Percentiles rank a stretch among this genome's conserved stretches.
Evolutionary conservation across 2,888 invertebrate genomes (phyloP).

Genomic region (Adelphocoris suturalis): DNA sequence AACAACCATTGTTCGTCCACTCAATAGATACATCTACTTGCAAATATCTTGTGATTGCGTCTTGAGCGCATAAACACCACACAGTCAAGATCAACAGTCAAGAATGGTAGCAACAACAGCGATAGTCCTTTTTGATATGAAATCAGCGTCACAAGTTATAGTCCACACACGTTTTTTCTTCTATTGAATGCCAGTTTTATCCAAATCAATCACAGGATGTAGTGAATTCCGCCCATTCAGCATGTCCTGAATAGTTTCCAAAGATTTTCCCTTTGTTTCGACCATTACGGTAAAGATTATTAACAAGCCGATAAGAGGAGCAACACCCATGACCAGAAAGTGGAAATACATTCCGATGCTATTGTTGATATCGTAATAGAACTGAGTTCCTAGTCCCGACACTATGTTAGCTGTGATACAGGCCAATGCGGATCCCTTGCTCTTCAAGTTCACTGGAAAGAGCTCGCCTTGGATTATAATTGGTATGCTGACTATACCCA

Average conservation of each 20-base stretch:
- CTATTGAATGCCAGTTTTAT: too few relatives aligned
- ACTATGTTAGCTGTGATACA: constrained; percentile 81
- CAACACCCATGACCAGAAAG: constrained; percentile 83
- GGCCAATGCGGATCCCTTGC: constrained; percentile 81
- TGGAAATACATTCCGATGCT: constrained; percentile 84
- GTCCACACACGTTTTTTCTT: too few relatives aligned
- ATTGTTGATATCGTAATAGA: constrained; percentile 81
- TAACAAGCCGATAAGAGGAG: constrained; percentile 80
- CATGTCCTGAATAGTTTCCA: constrained; percentile 83
- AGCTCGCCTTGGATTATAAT: constrained; percentile 84
- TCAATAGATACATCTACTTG: too few relatives aligned
- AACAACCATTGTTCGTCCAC: too few relatives aligned
- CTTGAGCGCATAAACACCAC: too few relatives aligned
- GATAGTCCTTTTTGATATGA: too few relatives aligned
- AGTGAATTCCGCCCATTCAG: not conserved
- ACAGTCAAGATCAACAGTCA: too few relatives aligned
- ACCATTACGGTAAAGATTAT: constrained; percentile 82
- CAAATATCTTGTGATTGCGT: too few relatives aligned
- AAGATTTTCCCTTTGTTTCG: constrained; percentile 86
- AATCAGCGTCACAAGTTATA: too few relatives aligned
- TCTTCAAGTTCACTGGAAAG: constrained; percentile 84
- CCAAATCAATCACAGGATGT: too few relatives aligned
- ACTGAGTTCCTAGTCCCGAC: constrained; percentile 82
- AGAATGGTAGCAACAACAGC: too few relatives aligned
- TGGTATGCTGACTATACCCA: constrained; percentile 83